These are phyloP conservation scores for Emydura subglobosa DNA, from an alignment of 2,113 vertebrate species.

Conservation along the genomic window DNA sequence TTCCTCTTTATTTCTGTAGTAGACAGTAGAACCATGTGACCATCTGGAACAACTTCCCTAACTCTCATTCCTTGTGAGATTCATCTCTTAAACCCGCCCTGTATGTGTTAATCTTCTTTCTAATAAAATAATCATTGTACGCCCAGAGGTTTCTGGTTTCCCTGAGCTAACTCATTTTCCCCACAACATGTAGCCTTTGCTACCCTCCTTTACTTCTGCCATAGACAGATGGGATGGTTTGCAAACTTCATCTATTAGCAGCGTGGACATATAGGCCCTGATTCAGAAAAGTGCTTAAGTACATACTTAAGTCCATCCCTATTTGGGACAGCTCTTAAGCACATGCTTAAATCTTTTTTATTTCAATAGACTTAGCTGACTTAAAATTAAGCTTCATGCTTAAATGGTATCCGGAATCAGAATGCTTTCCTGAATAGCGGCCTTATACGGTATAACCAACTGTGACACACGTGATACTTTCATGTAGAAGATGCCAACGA, in stretches of 20 bases:
- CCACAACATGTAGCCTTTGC: background rate
- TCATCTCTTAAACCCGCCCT: constrained; percentile 50
- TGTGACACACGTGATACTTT: background rate
- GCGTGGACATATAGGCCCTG: background rate
- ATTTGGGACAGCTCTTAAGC: constrained; percentile 3
- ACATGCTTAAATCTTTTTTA: background rate
- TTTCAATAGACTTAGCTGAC: background rate
- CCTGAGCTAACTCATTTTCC: constrained; percentile 28
- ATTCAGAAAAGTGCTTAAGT: constrained; percentile 18
- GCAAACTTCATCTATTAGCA: background rate
- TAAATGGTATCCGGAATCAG: background rate
- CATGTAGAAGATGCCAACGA: background rate
- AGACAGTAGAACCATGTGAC: constrained; percentile 49
- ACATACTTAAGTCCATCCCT: background rate
- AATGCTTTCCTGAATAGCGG: background rate
- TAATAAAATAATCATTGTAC: constrained; percentile 41
- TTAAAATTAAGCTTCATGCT: rapidly evolving
- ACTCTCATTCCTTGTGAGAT: constrained; percentile 55
- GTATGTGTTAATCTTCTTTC: constrained; percentile 41
- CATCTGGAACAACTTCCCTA: constrained; percentile 63
- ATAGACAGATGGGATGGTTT: background rate
- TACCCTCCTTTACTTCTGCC: background rate
- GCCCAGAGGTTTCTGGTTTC: constrained; percentile 45
- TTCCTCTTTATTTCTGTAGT: constrained; percentile 49
- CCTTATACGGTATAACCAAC: background rate